Conservation (phyloP, 2,113 vertebrate genomes). For the Coregonus clupeaformis region DNA sequence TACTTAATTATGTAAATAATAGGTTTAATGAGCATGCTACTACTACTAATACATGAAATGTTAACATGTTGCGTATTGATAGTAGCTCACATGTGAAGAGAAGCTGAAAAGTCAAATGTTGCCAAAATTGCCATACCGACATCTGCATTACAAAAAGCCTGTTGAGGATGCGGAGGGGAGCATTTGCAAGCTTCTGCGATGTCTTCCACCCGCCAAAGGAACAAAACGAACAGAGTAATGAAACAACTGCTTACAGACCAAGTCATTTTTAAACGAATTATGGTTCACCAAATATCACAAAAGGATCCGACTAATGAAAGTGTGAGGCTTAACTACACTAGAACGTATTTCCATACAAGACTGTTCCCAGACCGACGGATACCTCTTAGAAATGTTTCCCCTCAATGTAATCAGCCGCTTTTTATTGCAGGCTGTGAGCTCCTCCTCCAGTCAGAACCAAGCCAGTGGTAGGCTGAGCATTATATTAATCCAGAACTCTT, state of each 20-base stretch:
- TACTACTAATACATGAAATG: too few relatives aligned
- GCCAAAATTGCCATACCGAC: slow-evolving; percentile 79
- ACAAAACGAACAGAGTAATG: slow-evolving; percentile 77
- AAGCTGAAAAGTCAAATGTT: too few relatives aligned
- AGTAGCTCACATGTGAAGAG: too few relatives aligned
- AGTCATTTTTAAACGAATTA: slow-evolving; percentile 56
- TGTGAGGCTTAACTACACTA: slow-evolving; percentile 16
- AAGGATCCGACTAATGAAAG: slow-evolving; percentile 30
- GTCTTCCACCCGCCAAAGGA: slow-evolving; percentile 73
- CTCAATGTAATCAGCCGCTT: too few relatives aligned
- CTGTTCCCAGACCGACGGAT: slow-evolving; percentile 7
- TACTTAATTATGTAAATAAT: neutral
- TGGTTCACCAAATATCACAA: neutral
- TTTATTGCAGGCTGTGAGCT: slow-evolving; percentile 69
- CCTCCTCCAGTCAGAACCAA: slow-evolving; percentile 58
- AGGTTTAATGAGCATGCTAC: too few relatives aligned
- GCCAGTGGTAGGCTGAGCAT: neutral
- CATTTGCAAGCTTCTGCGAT: slow-evolving; percentile 88
- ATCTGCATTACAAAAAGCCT: slow-evolving; percentile 88
- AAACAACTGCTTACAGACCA: slow-evolving; percentile 60
- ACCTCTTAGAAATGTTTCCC: slow-evolving; percentile 58
- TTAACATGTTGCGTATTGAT: too few relatives aligned
- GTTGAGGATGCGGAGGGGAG: slow-evolving; percentile 85
- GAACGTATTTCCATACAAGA: slow-evolving; percentile 23
- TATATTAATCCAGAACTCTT: too few relatives aligned